phyloP scores from a whole-genome alignment of 2,797 vertebrate genomes.

The Sciurus vulgaris region DNA sequence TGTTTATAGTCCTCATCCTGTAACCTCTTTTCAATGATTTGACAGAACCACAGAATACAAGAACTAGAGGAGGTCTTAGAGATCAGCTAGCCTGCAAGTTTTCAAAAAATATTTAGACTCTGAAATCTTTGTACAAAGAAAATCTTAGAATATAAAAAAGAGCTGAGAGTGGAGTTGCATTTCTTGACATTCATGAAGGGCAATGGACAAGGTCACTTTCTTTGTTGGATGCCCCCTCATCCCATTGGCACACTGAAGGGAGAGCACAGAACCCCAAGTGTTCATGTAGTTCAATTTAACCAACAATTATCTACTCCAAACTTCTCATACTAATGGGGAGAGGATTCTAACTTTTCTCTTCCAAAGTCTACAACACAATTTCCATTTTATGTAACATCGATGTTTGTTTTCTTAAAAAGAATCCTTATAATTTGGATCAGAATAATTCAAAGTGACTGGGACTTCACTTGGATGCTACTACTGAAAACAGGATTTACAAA shows the following conservation, averaged over 20 bases:
- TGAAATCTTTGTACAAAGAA: constrained; percentile 40
- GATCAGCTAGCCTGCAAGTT: constrained; percentile 16
- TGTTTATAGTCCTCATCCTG: constrained; percentile 59
- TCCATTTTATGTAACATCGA: constrained; percentile 10
- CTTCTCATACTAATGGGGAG: neutral
- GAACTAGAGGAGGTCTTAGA: constrained; percentile 28
- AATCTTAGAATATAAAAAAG: constrained; percentile 55
- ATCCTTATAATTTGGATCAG: constrained; percentile 32
- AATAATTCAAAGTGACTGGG: constrained; percentile 40
- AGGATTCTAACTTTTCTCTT: constrained; percentile 53
- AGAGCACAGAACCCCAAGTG: constrained; percentile 24
- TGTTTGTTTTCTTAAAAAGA: constrained; percentile 55
- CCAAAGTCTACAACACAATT: constrained; percentile 51
- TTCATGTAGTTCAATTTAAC: constrained; percentile 11
- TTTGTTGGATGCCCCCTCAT: neutral
- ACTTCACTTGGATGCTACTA: constrained; percentile 47
- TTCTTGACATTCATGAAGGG: neutral
- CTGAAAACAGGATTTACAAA: constrained; percentile 40
- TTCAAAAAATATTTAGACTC: constrained; percentile 32
- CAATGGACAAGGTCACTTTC: neutral
- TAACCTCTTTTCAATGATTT: constrained; percentile 55
- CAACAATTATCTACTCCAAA: neutral
- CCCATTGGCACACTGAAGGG: neutral
- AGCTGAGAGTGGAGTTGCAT: constrained; percentile 16
- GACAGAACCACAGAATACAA: constrained; percentile 46